Evolutionary conservation across 2,797 vertebrate genomes (phyloP).

Genomic region (Spheniscus humboldti): DNA sequence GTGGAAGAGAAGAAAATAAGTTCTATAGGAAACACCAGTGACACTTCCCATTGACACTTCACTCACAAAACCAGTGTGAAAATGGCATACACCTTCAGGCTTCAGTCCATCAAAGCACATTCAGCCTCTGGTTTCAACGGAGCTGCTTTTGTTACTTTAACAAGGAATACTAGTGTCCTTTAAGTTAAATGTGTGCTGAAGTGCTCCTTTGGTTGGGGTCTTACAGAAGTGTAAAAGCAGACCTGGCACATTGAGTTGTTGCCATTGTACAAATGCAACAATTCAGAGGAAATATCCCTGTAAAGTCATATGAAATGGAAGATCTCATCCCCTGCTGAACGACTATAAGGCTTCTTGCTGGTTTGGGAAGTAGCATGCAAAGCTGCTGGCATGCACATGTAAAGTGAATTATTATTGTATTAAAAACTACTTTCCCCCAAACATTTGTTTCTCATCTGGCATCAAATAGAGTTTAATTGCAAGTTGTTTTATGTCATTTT

Average conservation of each 20-base stretch:
- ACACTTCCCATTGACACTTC: not conserved
- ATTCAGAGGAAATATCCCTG: conserved; percentile 9
- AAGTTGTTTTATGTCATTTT: conserved; percentile 77
- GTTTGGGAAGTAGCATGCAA: conserved; percentile 42
- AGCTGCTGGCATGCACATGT: conserved; percentile 68
- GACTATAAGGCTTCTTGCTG: conserved; percentile 57
- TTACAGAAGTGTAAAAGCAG: not conserved
- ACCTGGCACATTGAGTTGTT: not conserved
- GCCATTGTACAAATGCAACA: not conserved
- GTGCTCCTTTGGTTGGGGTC: not conserved
- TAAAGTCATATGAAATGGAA: conserved; percentile 42
- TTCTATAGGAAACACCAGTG: not conserved
- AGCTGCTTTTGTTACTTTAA: not conserved
- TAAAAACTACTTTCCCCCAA: conserved; percentile 70
- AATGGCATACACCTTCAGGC: not conserved
- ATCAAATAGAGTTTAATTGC: conserved; percentile 78
- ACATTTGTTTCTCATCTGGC: conserved; percentile 79
- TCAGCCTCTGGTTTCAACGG: not conserved
- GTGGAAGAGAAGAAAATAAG: not conserved
- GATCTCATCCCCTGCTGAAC: conserved; percentile 18
- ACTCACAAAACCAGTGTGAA: not conserved
- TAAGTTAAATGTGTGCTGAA: not conserved
- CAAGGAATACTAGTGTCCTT: not conserved
- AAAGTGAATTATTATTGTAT: conserved; percentile 75
- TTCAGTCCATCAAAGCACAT: not conserved